Evolutionary conservation across 35 echinoderm and acorn worm genomes (phyloP).

Genomic region (Apostichopus japonicus): DNA sequence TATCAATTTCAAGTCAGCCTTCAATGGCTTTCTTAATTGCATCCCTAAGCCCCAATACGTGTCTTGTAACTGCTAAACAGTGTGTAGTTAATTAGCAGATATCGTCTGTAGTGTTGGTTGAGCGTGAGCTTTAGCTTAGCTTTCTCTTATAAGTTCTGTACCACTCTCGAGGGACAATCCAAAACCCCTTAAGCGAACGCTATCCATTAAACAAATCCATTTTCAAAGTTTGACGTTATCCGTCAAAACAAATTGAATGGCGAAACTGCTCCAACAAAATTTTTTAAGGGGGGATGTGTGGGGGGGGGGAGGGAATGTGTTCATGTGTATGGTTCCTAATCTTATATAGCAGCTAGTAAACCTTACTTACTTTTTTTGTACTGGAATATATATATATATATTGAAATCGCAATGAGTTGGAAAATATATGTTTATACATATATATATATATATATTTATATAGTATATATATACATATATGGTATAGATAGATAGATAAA

Average conservation of each 20-base stretch:
- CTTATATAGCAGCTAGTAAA: no score
- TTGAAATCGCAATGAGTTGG: no score
- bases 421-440: no score
- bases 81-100: conserved; percentile 44
- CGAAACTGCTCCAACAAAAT: no score
- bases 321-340: no score
- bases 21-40: conserved; percentile 49
- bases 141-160: neutral
- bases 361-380: no score
- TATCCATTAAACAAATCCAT: conserved; percentile 54
- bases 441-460: no score
- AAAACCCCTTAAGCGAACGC: conserved; percentile 24
- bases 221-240: conserved; percentile 53
- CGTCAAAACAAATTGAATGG: conserved; percentile 36
- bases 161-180: conserved; percentile 12
- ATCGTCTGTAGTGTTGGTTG: conserved; percentile 39
- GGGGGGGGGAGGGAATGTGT: no score
- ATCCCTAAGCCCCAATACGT: conserved; percentile 59
- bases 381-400: no score
- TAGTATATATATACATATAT: no score
- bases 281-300: no score
- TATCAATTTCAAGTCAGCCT: conserved; percentile 29
- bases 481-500: no score
- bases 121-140: conserved; percentile 37
- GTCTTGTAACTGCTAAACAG: conserved; percentile 44